These are phyloP conservation scores for Hypomecis punctinalis DNA, from an alignment of 2,888 invertebrate genomes.

Conservation along the genomic window DNA sequence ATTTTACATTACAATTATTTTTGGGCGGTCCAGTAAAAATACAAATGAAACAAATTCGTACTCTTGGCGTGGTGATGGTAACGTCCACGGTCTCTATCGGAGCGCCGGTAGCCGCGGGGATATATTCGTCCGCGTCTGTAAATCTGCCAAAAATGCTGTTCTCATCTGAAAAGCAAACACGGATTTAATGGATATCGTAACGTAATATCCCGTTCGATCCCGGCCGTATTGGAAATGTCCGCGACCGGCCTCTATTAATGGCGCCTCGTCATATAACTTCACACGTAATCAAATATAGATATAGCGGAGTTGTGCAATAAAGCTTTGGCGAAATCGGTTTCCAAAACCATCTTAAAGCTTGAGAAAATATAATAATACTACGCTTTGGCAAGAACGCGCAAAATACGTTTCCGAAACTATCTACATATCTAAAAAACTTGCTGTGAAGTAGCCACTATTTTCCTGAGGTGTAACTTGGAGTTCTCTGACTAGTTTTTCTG, in stretches of 20 bases:
- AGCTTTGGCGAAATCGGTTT: background rate
- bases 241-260: conserved; percentile 9
- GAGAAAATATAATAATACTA: no score
- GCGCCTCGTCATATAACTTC: conserved; percentile 4
- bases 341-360: no score
- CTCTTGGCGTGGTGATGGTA: conserved; percentile 61
- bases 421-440: no score
- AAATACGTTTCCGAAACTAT: no score
- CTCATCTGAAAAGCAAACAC: conserved; percentile 64
- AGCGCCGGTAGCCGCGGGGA: conserved; percentile 49
- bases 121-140: conserved; percentile 59
- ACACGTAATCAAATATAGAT: conserved; percentile 1
- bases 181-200: conserved; percentile 26
- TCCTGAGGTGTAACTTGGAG: no score
- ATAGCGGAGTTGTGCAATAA: background rate
- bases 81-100: conserved; percentile 49
- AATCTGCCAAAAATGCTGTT: conserved; percentile 79
- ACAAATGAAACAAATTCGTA: conserved; percentile 34
- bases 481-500: no score
- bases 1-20: no score
- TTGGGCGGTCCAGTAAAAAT: no score
- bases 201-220: conserved; percentile 15
- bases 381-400: no score
- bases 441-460: no score
- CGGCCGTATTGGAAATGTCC: conserved; percentile 11